Base-by-base conservation (phyloP, 2,797 vertebrate species). In the Capromys pilorides region DNA sequence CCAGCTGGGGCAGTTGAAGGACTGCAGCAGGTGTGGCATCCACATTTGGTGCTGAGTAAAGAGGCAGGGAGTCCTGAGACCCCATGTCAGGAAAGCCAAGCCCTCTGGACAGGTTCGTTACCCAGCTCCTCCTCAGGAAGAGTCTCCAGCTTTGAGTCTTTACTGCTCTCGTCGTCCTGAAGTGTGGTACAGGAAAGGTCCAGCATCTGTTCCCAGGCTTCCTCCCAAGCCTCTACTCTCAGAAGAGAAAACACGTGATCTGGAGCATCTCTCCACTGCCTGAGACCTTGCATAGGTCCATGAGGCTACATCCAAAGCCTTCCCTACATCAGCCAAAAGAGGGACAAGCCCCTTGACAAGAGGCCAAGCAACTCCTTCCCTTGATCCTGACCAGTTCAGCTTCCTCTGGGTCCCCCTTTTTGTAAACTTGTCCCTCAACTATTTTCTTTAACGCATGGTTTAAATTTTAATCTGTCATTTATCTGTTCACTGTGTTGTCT, bases 131-230 rank as follows among this genome's bases (percentile, higher is more conserved):
- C 24, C 36, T 51, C 41, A 73, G 5, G n/a, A 89, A 49, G 24
- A 45, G 12, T 67, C 21, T 77, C 33, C 28, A 54, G 26, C 45
- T 81, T 9, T 73, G 83, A 22, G 85, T 79, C 7, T 26, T 4
- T 39, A 13, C 54, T 73, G 61, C 62, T 73, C 14, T 39, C 28
- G 67, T 16, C 24, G 1, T 71, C 5, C 12, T 92, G 31, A 39
- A 0, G 36, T 18, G 33, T 24, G 28, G 12, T 2, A 21, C 24
- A 1, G 31, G n/a, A 19, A 41, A 0, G 2, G 0, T 36, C 36
- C 31, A 31, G 13, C 39, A 22, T 26, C 33, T 64, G 49, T 64
- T 3, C 26, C 54, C 9, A 14, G 61, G n/a, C 22, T 71, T 93
- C 51, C 6, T 9, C 79, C 18, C 39, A 51, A 19, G 1, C 12